Base-by-base conservation (phyloP, 2,113 vertebrate species). In the Kryptolebias marmoratus region DNA sequence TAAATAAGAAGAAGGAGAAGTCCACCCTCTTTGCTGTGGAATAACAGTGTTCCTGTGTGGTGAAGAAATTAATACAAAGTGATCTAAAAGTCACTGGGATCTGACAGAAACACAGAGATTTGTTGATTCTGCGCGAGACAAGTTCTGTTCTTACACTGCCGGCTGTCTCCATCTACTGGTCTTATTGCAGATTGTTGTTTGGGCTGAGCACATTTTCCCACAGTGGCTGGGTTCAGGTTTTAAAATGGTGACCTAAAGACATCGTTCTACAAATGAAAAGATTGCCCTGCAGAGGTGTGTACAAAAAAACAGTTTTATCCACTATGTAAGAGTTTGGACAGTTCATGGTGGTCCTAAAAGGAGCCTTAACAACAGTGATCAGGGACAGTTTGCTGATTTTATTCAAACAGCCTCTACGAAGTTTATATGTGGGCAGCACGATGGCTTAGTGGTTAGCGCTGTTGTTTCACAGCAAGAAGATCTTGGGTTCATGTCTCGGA, bases 161-260 rank as follows among this genome's bases (percentile, higher is more conserved):
- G 5, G 2, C 5, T 76, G 68, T 71, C 75, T 42, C 85, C 89
- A 84, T 72, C 89, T 89, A 18, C 55, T 77, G 87, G 75, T n/a
- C 28, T 2, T 4, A 27, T 1, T 14, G 0, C 5, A 14, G 16
- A 67, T 1, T 16, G 30, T 4, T 44, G 14, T 2, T 10, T 42
- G 39, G 5, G 10, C 39, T 8, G 36, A 36, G 7, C 36, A 36
- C 3, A 4, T 42, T 42, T 68, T 73, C 22, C 36, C 10, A 16
- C 11, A 18, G 1, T 54, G 1, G 13, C 8, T n/a, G 14, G 47
- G 13, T 27, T 42, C 7, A 28, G 13, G 3, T 30, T 56, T 9
- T 8, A 44, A 61, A 42, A 50, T 22, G 11, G 53, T 12, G 39
- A 8, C 39, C 10, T 1, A 10, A 42, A 6, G 39, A 36, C 7